phyloP scores from a whole-genome alignment of 1,140 invertebrate genomes.

The Pseudomyrmex dendroicus region DNA sequence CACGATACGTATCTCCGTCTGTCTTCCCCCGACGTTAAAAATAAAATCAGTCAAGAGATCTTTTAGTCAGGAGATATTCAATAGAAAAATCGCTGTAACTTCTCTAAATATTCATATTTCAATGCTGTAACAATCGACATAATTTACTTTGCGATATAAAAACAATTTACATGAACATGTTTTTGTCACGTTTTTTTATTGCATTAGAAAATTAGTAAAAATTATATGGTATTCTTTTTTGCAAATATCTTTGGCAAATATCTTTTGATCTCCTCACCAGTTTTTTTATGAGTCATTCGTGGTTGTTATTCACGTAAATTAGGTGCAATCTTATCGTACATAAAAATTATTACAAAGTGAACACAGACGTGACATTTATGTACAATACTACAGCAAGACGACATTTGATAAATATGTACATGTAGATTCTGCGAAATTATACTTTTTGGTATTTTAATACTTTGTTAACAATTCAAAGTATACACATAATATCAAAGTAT shows the following conservation, averaged over 20 bases:
- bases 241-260: no score
- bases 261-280: no score
- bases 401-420: neutral
- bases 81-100: neutral
- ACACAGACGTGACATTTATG: neutral
- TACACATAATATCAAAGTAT: neutral
- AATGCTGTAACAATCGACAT: no score
- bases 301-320: neutral
- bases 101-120: neutral
- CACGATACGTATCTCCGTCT: slow-evolving; percentile 22
- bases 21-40: neutral
- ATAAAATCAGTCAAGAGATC: neutral
- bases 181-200: no score
- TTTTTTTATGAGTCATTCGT: no score
- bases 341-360: slow-evolving; percentile 6
- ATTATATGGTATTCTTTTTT: no score
- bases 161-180: no score
- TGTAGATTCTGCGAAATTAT: neutral
- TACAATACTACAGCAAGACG: no score
- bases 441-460: neutral
- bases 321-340: slow-evolving; percentile 5
- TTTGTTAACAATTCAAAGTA: neutral
- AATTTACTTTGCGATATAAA: no score
- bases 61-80: neutral
- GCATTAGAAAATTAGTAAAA: no score